These are phyloP conservation scores for Buathra laborator DNA, from an alignment of 2,888 invertebrate genomes.

Conservation along the genomic window DNA sequence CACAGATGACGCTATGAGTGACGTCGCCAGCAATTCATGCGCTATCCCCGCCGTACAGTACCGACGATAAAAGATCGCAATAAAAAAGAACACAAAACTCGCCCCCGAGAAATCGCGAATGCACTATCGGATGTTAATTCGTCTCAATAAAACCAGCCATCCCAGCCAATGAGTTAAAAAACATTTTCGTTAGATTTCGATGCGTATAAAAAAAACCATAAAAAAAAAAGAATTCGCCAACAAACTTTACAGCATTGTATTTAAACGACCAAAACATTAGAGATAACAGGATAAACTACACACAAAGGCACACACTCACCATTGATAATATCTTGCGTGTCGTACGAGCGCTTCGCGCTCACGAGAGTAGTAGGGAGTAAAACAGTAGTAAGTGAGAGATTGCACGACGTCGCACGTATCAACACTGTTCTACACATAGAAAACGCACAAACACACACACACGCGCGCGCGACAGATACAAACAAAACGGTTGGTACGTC, in stretches of 20 bases:
- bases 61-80: background rate
- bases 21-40: constrained; percentile 18
- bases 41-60: background rate
- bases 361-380: constrained; percentile 31
- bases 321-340: constrained; percentile 38
- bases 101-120: background rate
- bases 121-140: background rate
- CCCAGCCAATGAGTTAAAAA: background rate
- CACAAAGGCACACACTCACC: constrained; percentile 28
- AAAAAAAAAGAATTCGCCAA: background rate
- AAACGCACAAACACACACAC: background rate
- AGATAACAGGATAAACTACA: background rate
- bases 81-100: no score
- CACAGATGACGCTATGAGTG: background rate
- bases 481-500: no score
- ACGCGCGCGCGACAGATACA: background rate
- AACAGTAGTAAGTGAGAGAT: constrained; percentile 30
- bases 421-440: constrained; percentile 2
- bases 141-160: background rate
- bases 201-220: background rate
- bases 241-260: background rate
- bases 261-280: background rate
- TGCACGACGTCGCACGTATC: constrained; percentile 35
- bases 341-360: constrained; percentile 22
- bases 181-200: background rate